Conservation (phyloP, 1,140 invertebrate species). For the Gonioctena quinquepunctata region DNA sequence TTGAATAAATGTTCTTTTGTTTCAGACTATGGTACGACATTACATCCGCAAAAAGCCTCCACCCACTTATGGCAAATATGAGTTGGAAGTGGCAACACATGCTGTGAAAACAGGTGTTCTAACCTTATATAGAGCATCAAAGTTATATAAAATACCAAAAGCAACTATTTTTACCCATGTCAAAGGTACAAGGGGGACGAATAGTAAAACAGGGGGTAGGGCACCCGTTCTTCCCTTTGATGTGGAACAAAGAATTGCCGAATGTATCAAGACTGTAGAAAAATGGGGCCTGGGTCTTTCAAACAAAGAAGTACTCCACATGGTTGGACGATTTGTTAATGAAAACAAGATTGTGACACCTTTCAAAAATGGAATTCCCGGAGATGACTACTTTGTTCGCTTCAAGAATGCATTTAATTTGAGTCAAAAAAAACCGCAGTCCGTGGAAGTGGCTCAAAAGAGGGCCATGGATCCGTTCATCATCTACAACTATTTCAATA, state of each 20-base stretch:
- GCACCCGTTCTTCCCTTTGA: conserved; percentile 31
- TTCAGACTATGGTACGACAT: conserved; percentile 6
- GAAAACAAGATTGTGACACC: conserved; percentile 42
- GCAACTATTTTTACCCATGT: conserved; percentile 32
- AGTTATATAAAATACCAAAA: conserved; percentile 35
- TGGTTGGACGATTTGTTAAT: conserved; percentile 42
- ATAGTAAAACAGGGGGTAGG: conserved; percentile 38
- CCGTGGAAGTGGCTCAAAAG: conserved; percentile 27
- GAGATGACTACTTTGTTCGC: conserved; percentile 51
- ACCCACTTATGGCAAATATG: conserved; percentile 17
- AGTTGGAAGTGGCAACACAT: conserved; percentile 31
- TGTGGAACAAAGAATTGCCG: conserved; percentile 37
- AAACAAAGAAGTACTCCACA: conserved; percentile 41
- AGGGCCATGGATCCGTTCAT: conserved; percentile 39
- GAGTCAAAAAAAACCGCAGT: conserved; percentile 26
- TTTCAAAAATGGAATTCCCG: conserved; percentile 51
- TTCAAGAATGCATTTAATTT: conserved; percentile 19
- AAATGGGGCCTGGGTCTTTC: conserved; percentile 49
- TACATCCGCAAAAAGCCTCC: conserved; percentile 13
- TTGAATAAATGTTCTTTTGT: neutral
- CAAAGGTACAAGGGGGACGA: conserved; percentile 25
- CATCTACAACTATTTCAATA: conserved; percentile 43
- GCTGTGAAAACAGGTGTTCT: conserved; percentile 2
- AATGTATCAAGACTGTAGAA: conserved; percentile 39
- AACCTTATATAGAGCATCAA: conserved; percentile 22